Evolutionary conservation across 2,888 invertebrate genomes (phyloP), one percentile per base, ranked within the genome.

Genomic region (Falcaria lacertinaria): DNA sequence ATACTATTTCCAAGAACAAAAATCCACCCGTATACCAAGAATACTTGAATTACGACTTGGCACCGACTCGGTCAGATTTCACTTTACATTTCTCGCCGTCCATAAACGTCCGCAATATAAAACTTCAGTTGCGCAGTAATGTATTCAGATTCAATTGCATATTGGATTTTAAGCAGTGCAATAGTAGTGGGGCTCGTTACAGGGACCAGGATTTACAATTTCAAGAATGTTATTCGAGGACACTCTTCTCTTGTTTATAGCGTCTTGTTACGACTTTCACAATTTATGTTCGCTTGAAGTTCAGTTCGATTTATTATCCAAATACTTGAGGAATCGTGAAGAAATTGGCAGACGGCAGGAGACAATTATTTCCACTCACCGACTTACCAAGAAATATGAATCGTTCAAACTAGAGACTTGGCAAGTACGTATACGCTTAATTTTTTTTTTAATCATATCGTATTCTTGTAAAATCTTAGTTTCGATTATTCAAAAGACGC

Each of bases 71-170:
- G 52, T 52, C 52, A 57, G 52, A 55, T 61, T 60, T 61, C 57
- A 59, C 60, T 61, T 52, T 60, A 57, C 63, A 69, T 62, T 65
- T 59, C 54, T 50, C 46, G 34, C 41, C 51, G 51, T 43, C 57
- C 50, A 60, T 61, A 60, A 62, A 54, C 52, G 50, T 57, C 52
- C 46, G 54, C 56, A 63, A 65, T 56, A 57, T 62, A 60, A 66
- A 62, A 59, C 56, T 57, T 51, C 58, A 58, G 54, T 57, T 55
- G 55, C 50, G 50, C 61, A 52, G 63, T 70, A 70, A 74, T 69
- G 69, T 70, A 72, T 71, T 69, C 70, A 56, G 57, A 67, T 65
- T 60, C 66, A 60, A 73, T 69, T 70, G 70, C 67, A 59, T 53
- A 58, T 60, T 54, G 55, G 54, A 57, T 54, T 63, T 57, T 53